A percentile compares a stretch with the other conserved stretches of the same genome.
These are phyloP conservation scores for Leucosticte australis DNA, from an alignment of 2,113 vertebrate species.

Conservation along the genomic window DNA sequence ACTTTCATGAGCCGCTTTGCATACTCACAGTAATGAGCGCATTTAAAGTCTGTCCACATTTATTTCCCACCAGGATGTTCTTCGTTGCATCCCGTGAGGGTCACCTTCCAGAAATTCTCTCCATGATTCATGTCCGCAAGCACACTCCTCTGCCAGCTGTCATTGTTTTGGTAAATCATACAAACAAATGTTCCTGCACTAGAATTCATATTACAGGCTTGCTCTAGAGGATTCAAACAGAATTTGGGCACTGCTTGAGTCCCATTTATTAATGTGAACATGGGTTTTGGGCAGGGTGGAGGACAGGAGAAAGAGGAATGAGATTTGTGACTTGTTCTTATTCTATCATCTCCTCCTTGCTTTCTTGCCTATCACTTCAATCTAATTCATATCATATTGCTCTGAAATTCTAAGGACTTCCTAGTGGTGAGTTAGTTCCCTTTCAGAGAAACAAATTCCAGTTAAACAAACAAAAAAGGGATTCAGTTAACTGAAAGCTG, in stretches of 20 bases:
- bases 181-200: constrained; percentile 58
- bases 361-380: neutral
- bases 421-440: neutral
- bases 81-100: constrained; percentile 95
- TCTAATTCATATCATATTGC: constrained; percentile 17
- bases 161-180: constrained; percentile 88
- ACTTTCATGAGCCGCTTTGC: constrained; percentile 39
- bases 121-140: constrained; percentile 94
- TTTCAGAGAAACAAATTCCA: constrained; percentile 36
- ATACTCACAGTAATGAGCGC: constrained; percentile 54
- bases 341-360: neutral
- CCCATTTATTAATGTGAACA: neutral
- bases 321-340: constrained; percentile 18
- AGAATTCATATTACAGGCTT: neutral
- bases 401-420: constrained; percentile 17
- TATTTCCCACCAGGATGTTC: constrained; percentile 86
- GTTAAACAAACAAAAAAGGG: constrained; percentile 7
- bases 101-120: constrained; percentile 94
- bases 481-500: constrained; percentile 12
- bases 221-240: neutral
- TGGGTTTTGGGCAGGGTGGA: neutral
- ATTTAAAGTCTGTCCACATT: constrained; percentile 64
- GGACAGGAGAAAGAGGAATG: neutral
- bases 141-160: constrained; percentile 95
- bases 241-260: constrained; percentile 8